Evolutionary conservation across 2,113 vertebrate genomes (phyloP).

Genomic region (Syrmaticus mikado): DNA sequence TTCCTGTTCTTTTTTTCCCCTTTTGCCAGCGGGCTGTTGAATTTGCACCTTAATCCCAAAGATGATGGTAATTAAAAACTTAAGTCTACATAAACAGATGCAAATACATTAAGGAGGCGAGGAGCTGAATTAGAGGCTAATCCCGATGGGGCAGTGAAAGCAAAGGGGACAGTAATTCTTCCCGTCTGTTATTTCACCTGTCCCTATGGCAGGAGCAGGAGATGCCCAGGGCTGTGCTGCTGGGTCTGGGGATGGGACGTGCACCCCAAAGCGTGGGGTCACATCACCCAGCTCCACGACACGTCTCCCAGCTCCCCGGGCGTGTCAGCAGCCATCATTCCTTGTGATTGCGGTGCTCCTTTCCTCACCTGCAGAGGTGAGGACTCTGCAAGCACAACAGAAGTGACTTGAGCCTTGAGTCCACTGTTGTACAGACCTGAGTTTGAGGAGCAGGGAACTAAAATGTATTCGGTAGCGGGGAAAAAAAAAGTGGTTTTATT

Average conservation of each 20-base stretch:
- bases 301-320: background rate
- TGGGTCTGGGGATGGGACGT: background rate
- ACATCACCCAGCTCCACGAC: background rate
- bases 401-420: background rate
- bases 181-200: conserved; percentile 49
- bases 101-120: conserved; percentile 49
- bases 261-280: background rate
- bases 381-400: background rate
- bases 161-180: conserved; percentile 8
- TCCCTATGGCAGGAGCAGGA: background rate
- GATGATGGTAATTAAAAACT: conserved; percentile 56
- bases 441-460: background rate
- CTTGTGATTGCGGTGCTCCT: rapidly evolving
- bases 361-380: background rate
- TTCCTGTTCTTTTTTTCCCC: background rate
- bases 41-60: conserved; percentile 48
- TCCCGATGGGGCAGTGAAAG: conserved; percentile 42
- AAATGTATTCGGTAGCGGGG: background rate
- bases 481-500: background rate
- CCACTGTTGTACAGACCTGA: background rate
- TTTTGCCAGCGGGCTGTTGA: background rate
- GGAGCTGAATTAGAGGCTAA: conserved; percentile 54
- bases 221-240: background rate
- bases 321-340: background rate
- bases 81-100: conserved; percentile 48